phyloP scores from a whole-genome alignment of 2,888 invertebrate genomes.

The Antheraea assamensis region DNA sequence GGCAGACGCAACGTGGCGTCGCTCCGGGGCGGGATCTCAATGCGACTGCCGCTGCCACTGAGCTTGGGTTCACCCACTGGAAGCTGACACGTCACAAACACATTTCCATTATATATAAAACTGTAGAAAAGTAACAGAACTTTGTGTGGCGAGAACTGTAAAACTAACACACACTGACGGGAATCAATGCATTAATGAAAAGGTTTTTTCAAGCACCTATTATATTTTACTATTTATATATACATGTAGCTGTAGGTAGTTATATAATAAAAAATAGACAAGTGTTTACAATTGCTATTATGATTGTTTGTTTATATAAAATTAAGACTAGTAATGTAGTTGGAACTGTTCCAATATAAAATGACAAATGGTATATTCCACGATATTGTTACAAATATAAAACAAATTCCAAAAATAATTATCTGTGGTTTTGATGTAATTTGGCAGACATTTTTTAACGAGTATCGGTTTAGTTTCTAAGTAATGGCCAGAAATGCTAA shows the following conservation, averaged over 20 bases:
- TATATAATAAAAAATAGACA: background rate
- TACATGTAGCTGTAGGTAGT: conserved; percentile 35
- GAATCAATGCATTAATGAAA: conserved; percentile 3
- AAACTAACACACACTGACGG: background rate
- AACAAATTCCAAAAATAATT: background rate
- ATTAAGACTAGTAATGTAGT: background rate
- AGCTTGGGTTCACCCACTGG: conserved; percentile 46
- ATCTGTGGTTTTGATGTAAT: background rate
- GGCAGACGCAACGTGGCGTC: conserved; percentile 49
- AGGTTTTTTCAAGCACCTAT: background rate
- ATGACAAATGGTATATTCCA: conserved; percentile 1
- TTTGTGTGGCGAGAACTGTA: conserved; percentile 29
- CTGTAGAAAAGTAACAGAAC: conserved; percentile 13
- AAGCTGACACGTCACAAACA: conserved; percentile 41
- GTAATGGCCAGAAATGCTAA: background rate
- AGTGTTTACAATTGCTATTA: background rate
- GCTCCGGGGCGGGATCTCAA: conserved; percentile 60
- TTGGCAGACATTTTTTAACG: background rate
- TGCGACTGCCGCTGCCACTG: conserved; percentile 60
- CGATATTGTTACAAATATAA: background rate
- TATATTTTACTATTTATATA: conserved; percentile 49
- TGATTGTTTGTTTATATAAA: background rate
- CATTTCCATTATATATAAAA: conserved; percentile 32
- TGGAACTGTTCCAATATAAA: background rate
- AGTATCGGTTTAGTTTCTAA: background rate